Evolutionary conservation across 2,113 vertebrate genomes (phyloP).

Genomic region (Anser brachyrhynchus): DNA sequence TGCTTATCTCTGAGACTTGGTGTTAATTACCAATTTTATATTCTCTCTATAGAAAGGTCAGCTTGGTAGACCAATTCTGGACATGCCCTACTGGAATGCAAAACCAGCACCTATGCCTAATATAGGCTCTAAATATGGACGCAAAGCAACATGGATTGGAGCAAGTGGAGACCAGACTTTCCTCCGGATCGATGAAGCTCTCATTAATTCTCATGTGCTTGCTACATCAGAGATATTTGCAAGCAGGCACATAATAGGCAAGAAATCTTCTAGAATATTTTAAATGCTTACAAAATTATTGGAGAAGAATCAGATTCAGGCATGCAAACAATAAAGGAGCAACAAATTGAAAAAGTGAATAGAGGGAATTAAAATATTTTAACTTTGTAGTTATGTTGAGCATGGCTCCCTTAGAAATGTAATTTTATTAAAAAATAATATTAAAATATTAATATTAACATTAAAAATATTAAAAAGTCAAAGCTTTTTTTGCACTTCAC

Average conservation of each 20-base stretch:
- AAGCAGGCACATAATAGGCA: slow-evolving; percentile 96
- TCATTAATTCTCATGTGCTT: slow-evolving; percentile 98
- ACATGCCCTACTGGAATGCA: slow-evolving; percentile 98
- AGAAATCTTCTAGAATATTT: slow-evolving; percentile 27
- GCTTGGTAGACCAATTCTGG: slow-evolving; percentile 93
- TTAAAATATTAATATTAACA: too few relatives aligned
- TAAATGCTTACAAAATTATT: neutral
- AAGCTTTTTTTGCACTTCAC: neutral
- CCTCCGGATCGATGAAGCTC: slow-evolving; percentile 95
- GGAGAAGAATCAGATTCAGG: neutral
- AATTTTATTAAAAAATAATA: neutral
- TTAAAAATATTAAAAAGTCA: neutral
- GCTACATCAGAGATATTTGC: slow-evolving; percentile 99
- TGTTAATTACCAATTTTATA: neutral
- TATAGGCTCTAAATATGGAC: slow-evolving; percentile 95
- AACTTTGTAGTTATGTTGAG: neutral
- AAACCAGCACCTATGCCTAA: slow-evolving; percentile 98
- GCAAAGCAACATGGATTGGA: slow-evolving; percentile 98
- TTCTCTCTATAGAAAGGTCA: slow-evolving; percentile 90
- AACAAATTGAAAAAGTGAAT: neutral
- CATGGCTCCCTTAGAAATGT: neutral
- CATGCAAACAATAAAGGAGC: neutral
- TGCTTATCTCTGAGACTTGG: neutral
- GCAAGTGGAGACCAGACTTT: slow-evolving; percentile 98
- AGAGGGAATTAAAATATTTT: neutral